A percentile compares a stretch with the other conserved stretches of the same genome.
phyloP scores from a whole-genome alignment of 2,888 invertebrate species.

The Nomada ferruginata region DNA sequence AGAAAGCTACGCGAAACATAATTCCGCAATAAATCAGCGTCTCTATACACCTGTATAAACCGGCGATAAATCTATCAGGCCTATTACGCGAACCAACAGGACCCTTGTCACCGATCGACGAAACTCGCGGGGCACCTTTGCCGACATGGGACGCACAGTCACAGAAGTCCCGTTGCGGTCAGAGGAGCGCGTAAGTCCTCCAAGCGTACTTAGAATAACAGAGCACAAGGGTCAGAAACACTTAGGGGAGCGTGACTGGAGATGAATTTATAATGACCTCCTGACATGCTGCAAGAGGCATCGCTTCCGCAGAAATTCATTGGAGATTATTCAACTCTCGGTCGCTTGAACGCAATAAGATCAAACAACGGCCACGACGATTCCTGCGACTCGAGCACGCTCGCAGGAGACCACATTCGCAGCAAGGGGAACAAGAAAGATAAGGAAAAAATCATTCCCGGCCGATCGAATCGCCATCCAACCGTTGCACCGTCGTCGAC shows the following conservation, averaged over 20 bases:
- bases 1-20: not conserved
- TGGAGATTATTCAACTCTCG: constrained; percentile 38
- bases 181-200: constrained; percentile 39
- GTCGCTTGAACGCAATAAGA: constrained; percentile 38
- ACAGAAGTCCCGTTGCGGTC: constrained; percentile 16
- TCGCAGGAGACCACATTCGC: constrained; percentile 31
- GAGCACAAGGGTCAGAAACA: constrained; percentile 54
- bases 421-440: not conserved
- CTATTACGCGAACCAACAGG: not conserved
- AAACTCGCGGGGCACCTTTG: constrained; percentile 9
- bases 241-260: constrained; percentile 53
- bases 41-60: not conserved
- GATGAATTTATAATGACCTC: constrained; percentile 66
- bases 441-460: constrained; percentile 10
- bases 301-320: constrained; percentile 56
- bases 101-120: constrained; percentile 19
- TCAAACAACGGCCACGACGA: constrained; percentile 13
- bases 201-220: constrained; percentile 47
- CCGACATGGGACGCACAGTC: not conserved
- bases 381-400: constrained; percentile 12
- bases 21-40: not conserved
- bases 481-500: constrained; percentile 50
- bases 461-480: constrained; percentile 56
- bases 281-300: constrained; percentile 47
- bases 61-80: constrained; percentile 11